These are phyloP conservation scores for Myotis lucifugus DNA, from an alignment of 2,113 vertebrate genomes.

Conservation along the genomic window DNA sequence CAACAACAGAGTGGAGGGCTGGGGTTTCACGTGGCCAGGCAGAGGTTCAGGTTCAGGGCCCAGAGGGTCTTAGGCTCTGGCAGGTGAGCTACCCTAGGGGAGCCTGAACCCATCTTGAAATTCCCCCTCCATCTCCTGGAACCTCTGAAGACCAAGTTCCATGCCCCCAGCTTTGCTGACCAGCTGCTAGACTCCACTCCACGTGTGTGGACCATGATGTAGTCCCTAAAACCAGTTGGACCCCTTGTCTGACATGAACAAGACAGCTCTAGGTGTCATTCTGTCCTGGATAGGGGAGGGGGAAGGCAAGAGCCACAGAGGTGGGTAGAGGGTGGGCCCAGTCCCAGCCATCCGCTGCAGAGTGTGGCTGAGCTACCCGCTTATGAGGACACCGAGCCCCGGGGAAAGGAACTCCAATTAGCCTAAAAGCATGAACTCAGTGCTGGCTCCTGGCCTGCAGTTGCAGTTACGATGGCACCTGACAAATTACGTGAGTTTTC, in stretches of 20 bases:
- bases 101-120: not conserved
- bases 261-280: not conserved
- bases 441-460: accelerated
- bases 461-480: accelerated
- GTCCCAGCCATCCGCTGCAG: not conserved
- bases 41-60: not conserved
- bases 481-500: not conserved
- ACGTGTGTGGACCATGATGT: not conserved
- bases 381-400: not conserved
- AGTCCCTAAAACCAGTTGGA: not conserved
- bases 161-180: no score
- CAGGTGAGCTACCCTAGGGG: not conserved
- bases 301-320: not conserved
- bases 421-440: slow-evolving; percentile 60
- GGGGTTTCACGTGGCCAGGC: not conserved
- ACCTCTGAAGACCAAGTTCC: not conserved
- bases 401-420: not conserved
- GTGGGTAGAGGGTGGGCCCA: not conserved
- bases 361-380: accelerated
- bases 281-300: not conserved
- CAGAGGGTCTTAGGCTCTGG: not conserved
- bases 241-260: not conserved
- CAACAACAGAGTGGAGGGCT: not conserved
- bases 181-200: not conserved
- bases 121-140: not conserved